These are phyloP conservation scores for Eudemis profundana DNA, from an alignment of 2,888 invertebrate species.

Conservation along the genomic window DNA sequence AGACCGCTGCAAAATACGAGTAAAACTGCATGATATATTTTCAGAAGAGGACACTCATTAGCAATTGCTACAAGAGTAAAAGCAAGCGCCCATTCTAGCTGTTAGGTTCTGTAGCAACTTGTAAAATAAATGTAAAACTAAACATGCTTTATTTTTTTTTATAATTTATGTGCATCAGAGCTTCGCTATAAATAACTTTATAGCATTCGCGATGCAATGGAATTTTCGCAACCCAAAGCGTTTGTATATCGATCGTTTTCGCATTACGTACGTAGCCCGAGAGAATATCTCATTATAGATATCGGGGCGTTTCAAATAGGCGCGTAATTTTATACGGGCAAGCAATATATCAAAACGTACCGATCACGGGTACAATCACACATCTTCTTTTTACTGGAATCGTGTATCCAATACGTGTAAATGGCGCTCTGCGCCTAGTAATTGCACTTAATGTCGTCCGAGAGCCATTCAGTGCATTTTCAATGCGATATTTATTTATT, in stretches of 20 bases:
- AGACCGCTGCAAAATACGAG: too few relatives aligned
- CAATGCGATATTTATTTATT: slow-evolving; percentile 78
- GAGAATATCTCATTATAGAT: slow-evolving; percentile 68
- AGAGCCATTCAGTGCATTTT: slow-evolving; percentile 77
- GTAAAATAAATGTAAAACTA: neutral
- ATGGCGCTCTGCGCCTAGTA: slow-evolving; percentile 67
- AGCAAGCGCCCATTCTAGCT: too few relatives aligned
- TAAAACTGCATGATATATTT: too few relatives aligned
- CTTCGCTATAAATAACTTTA: slow-evolving; percentile 62
- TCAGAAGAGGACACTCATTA: too few relatives aligned
- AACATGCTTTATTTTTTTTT: slow-evolving; percentile 48
- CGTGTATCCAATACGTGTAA: slow-evolving; percentile 63
- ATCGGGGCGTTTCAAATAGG: slow-evolving; percentile 65
- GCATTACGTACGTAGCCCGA: slow-evolving; percentile 64
- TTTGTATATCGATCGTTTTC: slow-evolving; percentile 63
- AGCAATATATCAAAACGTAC: slow-evolving; percentile 42
- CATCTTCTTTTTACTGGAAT: slow-evolving; percentile 59
- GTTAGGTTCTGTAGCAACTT: neutral
- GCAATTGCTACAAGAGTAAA: too few relatives aligned
- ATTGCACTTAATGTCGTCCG: slow-evolving; percentile 78
- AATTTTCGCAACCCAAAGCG: slow-evolving; percentile 63
- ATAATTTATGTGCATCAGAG: slow-evolving; percentile 64
- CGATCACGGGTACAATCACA: slow-evolving; percentile 58
- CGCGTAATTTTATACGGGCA: slow-evolving; percentile 67
- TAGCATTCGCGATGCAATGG: slow-evolving; percentile 57